These are phyloP conservation scores for Zaprionus bogoriensis DNA, from an alignment of 2,888 invertebrate species.

Conservation along the genomic window DNA sequence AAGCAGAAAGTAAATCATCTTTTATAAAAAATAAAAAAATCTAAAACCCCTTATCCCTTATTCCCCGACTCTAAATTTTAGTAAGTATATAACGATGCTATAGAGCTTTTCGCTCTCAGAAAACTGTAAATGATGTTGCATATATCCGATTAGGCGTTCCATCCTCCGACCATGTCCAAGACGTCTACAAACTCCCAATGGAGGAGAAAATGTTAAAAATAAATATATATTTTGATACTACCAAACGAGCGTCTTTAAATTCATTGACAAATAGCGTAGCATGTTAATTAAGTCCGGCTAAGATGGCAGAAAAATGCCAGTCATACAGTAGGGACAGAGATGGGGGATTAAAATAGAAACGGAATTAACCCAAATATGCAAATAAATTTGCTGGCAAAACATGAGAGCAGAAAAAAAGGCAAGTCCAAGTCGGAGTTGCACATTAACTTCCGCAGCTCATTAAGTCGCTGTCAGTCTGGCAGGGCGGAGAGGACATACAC, in stretches of 20 bases:
- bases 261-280: constrained; percentile 21
- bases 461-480: constrained; percentile 68
- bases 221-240: constrained; percentile 5
- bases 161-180: not conserved
- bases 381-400: constrained; percentile 60
- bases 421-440: constrained; percentile 57
- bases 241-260: not conserved
- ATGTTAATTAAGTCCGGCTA: constrained; percentile 46
- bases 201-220: not conserved
- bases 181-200: not conserved
- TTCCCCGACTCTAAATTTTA: no score
- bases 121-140: no score
- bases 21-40: no score
- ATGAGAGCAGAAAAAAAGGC: constrained; percentile 32
- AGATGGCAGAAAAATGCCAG: constrained; percentile 29
- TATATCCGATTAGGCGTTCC: no score
- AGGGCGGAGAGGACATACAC: not conserved
- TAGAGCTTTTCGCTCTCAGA: no score
- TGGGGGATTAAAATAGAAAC: constrained; percentile 42
- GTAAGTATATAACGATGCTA: no score
- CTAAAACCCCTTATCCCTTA: no score
- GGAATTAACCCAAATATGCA: constrained; percentile 76
- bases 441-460: constrained; percentile 79
- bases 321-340: constrained; percentile 40
- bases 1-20: no score